Evolutionary conservation across 2,888 invertebrate species (phyloP), one percentile per base, ranked within the genome.

Genomic region (Drosophila greeni): DNA sequence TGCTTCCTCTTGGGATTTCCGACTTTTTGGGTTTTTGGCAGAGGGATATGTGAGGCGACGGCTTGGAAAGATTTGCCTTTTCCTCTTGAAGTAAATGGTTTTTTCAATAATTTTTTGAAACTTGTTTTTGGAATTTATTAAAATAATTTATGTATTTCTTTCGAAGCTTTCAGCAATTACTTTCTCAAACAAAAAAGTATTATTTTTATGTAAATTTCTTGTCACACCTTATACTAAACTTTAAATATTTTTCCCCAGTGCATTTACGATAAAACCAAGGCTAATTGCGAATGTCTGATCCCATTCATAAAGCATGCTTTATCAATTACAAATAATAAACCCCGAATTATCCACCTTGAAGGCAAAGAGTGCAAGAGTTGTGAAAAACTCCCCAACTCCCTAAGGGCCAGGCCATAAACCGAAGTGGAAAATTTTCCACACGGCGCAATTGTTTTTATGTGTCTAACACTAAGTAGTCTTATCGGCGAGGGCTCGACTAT

Each of bases 41-140:
- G 79, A 84, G 77, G 83, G 75, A 80, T 76, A 80, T 72, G 18
- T 40, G 43, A 29, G 7, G 48, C 55, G 70, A 73, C 68, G 69
- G 45, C 26, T 18, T 45, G 55, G 59, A 55, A 66, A 69, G 18
- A 47, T 20, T 26, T 70, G 55, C 53, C 66, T 45, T 64, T 81
- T 74, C 52, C 37, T 56, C 26, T 16, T 9, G 6, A n/a, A 18
- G 5, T 39, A 23, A 33, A 47, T 5, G 3, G 9, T 3, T 31
- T 47, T 14, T 9, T 20, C 6, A 14, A 14, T 16, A 1, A 18
- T 26, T 43, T 45, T 26, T 20, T 20, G 3, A 26, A 45, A 45
- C 29, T 9, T 29, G 45, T 29, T 47, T 14, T 26, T 4, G 1
- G 5, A 9, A 6, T 14, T 33, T 29, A 9, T 4, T 2, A 9